These are phyloP conservation scores for Enteromius paludinosus DNA, from an alignment of 2,797 vertebrate genomes.

Conservation along the genomic window DNA sequence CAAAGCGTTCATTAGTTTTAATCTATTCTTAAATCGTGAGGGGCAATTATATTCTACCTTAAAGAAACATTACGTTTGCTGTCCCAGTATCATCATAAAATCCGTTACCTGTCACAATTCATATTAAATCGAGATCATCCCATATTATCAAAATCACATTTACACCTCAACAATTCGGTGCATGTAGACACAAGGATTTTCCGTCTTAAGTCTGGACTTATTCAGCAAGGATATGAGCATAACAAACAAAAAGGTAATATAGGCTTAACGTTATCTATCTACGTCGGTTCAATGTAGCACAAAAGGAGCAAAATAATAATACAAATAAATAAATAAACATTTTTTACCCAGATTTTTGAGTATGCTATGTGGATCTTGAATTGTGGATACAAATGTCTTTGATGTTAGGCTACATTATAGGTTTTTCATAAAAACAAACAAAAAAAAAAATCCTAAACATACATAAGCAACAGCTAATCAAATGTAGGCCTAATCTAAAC, in stretches of 20 bases:
- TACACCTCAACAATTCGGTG: not conserved
- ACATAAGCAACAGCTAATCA: not conserved
- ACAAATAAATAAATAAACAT: not conserved
- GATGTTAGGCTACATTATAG: not conserved
- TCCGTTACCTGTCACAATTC: not conserved
- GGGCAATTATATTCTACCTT: not conserved
- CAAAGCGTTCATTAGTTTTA: not conserved
- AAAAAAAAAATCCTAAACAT: not conserved
- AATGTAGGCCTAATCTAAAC: not conserved
- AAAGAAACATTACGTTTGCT: not conserved
- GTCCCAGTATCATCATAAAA: not conserved
- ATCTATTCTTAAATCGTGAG: not conserved
- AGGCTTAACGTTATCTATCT: not conserved
- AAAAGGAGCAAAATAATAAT: not conserved
- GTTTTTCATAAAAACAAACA: not conserved
- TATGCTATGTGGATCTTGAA: not conserved
- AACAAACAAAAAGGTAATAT: not conserved
- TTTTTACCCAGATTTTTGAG: not conserved
- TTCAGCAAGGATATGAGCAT: not conserved
- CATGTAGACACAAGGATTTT: not conserved
- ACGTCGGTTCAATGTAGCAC: not conserved
- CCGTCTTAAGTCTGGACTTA: not conserved
- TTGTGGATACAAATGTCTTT: not conserved
- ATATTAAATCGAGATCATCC: constrained; percentile 1
- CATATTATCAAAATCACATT: constrained; percentile 4